Base-by-base conservation (phyloP, 2,797 vertebrate genomes). In the Chelidonichthys spinosus region DNA sequence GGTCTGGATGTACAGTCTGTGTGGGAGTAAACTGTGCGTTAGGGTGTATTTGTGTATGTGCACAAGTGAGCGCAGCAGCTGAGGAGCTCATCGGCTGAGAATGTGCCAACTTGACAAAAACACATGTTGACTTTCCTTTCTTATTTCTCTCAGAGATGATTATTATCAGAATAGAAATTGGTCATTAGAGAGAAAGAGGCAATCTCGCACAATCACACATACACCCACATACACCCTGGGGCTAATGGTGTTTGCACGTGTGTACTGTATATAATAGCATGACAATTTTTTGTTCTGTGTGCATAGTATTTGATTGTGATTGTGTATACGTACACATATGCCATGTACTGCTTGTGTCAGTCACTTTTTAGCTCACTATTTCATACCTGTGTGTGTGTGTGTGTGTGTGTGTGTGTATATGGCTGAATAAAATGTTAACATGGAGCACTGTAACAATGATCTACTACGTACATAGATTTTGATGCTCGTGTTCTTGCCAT, bases 61-160 rank as follows among this genome's bases (percentile, higher is more conserved):
- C 32, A 60, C 75, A 53, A 53, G 3, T 63, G 46, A 47, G 35
- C 1, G 13, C 25, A 42, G 42, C 56, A 58, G 10, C 37, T 44
- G 42, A 32, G 53, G 33, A 66, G 62, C 71, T 73, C 75, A 85
- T 82, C 37, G 68, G 77, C 35, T 78, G 62, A 78, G 82, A 90
- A 84, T 85, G 78, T 85, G 83, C 74, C 69, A 79, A 69, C 67
- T 85, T 75, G 74, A 90, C 87, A 85, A 81, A 87, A 90, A 82
- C 63, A 52, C 74, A 73, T 68, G 73, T 73, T 52, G 62, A 68
- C 42, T 86, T 86, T 87, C 44, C 64, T 82, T 74, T 72, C 81
- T 72, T 74, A 76, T 89, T 90, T 76, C 58, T 82, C 49, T 69
- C 40, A 32, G 65, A 82, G 68, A 73, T 83, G 74, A 89, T 87